A percentile compares a stretch with the other conserved stretches of the same genome.
Conservation (phyloP, 2,888 invertebrate species). For the Erebia ligea region DNA sequence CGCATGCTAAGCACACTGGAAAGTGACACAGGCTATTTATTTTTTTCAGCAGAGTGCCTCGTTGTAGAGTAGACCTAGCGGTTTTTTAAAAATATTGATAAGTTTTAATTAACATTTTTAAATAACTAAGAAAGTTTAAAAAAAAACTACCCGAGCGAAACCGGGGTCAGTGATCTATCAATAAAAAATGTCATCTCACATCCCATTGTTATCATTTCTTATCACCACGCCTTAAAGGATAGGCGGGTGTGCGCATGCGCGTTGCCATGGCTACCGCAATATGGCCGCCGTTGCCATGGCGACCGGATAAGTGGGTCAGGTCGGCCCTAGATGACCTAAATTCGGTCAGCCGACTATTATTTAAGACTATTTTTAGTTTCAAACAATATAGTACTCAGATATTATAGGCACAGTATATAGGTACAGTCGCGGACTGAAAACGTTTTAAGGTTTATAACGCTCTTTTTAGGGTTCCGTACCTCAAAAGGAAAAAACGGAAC, state of each 20-base stretch:
- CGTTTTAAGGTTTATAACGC: too few relatives aligned
- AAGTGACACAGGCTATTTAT: too few relatives aligned
- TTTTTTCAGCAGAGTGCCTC: too few relatives aligned
- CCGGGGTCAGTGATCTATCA: neutral
- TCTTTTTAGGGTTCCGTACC: too few relatives aligned
- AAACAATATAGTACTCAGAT: neutral
- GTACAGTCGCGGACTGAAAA: too few relatives aligned
- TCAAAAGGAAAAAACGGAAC: too few relatives aligned
- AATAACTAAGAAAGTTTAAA: too few relatives aligned
- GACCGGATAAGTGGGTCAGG: constrained; percentile 43
- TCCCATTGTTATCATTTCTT: constrained; percentile 35
- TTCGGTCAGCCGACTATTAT: constrained; percentile 15
- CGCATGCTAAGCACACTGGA: too few relatives aligned
- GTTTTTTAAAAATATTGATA: too few relatives aligned
- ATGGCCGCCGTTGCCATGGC: constrained; percentile 62
- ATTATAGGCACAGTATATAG: too few relatives aligned
- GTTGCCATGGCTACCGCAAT: constrained; percentile 61
- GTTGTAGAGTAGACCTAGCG: too few relatives aligned
- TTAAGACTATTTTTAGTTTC: constrained; percentile 11
- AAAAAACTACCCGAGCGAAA: neutral
- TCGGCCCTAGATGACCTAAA: constrained; percentile 35
- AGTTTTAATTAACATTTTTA: too few relatives aligned
- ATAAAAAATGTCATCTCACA: neutral
- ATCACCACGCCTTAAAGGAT: constrained; percentile 42
- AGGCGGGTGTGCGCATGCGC: constrained; percentile 54